Evolutionary conservation across 2,888 invertebrate genomes (phyloP).

Genomic region (Tanypteryx hageni): DNA sequence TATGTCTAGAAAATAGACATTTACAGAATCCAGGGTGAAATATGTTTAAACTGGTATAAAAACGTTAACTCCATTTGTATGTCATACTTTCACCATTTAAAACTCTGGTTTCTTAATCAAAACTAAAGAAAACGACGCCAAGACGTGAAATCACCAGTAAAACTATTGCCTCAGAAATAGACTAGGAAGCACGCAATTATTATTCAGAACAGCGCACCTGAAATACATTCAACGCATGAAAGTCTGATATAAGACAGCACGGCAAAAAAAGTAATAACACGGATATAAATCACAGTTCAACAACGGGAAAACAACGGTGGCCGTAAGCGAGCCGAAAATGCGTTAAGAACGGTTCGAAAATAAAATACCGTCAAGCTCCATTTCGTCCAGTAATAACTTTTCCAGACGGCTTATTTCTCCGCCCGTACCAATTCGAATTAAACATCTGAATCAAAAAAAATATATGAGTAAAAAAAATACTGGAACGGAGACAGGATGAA

Average conservation of each 20-base stretch:
- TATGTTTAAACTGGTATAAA: too few relatives aligned
- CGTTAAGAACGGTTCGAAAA: neutral
- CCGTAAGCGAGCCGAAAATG: neutral
- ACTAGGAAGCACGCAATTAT: too few relatives aligned
- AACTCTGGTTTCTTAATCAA: too few relatives aligned
- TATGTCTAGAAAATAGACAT: too few relatives aligned
- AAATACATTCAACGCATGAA: neutral
- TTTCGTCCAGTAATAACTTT: neutral
- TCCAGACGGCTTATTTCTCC: neutral
- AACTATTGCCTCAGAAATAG: too few relatives aligned
- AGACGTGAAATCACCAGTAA: too few relatives aligned
- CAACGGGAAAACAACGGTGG: neutral
- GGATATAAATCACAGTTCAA: neutral
- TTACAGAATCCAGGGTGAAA: too few relatives aligned
- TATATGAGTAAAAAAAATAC: neutral
- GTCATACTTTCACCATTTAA: too few relatives aligned
- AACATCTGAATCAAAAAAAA: neutral
- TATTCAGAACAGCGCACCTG: too few relatives aligned
- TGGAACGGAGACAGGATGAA: neutral
- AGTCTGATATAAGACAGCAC: neutral
- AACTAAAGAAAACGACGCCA: too few relatives aligned
- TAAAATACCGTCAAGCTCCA: slow-evolving; percentile 19
- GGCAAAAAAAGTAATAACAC: neutral
- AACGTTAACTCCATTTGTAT: too few relatives aligned
- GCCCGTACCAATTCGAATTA: neutral